Base-by-base conservation (phyloP, 2,888 invertebrate genomes). In the Lobophora halterata region DNA sequence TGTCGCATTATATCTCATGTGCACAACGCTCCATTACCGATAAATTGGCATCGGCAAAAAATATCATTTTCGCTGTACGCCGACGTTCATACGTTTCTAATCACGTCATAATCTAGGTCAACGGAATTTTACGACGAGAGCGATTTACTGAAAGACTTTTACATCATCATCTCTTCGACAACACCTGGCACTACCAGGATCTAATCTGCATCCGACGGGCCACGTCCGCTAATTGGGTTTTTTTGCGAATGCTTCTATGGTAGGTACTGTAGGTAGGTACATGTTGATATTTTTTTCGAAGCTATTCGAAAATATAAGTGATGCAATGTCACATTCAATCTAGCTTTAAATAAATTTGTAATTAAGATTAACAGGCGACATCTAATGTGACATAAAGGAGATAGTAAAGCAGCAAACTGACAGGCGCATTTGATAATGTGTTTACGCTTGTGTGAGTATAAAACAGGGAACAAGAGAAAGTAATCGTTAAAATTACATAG, bases 131-230 rank as follows among this genome's bases (percentile, higher is more conserved):
- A 79, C 85, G 69, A 76, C 60, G 73, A 66, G 58, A 65, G 58
- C 69, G 69, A 73, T 73, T 63, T 74, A 69, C 83, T 85, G 83
- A 83, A 83, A 86, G 82, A 63, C 68, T 82, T 86, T 85, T 86
- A 85, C 86, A 79, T 85, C 86, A 80, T 66, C 43, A 63, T 67
- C 66, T 66, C 62, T 51, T 58, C 54, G 66, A 54, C 47, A 66
- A 58, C 71, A 74, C 73, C 73, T 71, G 79, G 75, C 58, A 68
- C 71, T 77, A 83, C 86, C 86, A 86, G 87, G 86, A 86, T 82
- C 78, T 71, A 74, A 77, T 63, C 67, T 55, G 66, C 58, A 65
- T 67, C 65, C 61, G 52, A 53, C 57, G 53, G 58, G 64, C 56
- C 61, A 55, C 55, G 54, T 58, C 58, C 62, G 64, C 65, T 74